These are phyloP conservation scores for Aleiodes testaceus DNA, from an alignment of 2,888 invertebrate genomes.

Conservation along the genomic window DNA sequence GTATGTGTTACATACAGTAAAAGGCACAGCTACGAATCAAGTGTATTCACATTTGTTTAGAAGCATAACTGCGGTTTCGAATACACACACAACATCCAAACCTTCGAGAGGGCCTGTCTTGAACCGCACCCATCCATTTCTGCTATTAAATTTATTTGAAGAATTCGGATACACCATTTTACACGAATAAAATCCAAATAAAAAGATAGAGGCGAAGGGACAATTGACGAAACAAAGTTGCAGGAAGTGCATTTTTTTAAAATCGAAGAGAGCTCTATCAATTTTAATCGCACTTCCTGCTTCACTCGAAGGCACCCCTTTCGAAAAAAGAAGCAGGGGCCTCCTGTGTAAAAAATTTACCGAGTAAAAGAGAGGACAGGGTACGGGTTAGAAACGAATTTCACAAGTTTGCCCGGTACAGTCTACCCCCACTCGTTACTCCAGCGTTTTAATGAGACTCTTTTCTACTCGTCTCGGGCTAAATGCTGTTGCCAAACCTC, in stretches of 20 bases:
- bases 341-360: not conserved
- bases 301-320: slow-evolving; percentile 33
- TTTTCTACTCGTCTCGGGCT: slow-evolving; percentile 64
- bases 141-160: slow-evolving; percentile 61
- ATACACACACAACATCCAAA: slow-evolving; percentile 49
- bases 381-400: slow-evolving; percentile 46
- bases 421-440: slow-evolving; percentile 43
- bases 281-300: slow-evolving; percentile 49
- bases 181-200: not conserved
- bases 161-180: too few relatives aligned
- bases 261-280: slow-evolving; percentile 43
- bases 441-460: slow-evolving; percentile 68
- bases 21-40: slow-evolving; percentile 21
- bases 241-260: slow-evolving; percentile 11
- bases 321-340: not conserved
- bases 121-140: slow-evolving; percentile 65
- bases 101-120: slow-evolving; percentile 53
- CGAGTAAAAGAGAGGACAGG: not conserved
- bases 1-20: slow-evolving; percentile 27
- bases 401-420: slow-evolving; percentile 47
- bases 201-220: not conserved
- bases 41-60: slow-evolving; percentile 28
- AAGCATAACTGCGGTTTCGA: slow-evolving; percentile 19
- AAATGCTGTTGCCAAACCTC: slow-evolving; percentile 71
- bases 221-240: slow-evolving; percentile 32